These are phyloP conservation scores for Epizoanthus fatuus DNA, from an alignment of 92 coral and sea anemone genomes.

Conservation along the genomic window DNA sequence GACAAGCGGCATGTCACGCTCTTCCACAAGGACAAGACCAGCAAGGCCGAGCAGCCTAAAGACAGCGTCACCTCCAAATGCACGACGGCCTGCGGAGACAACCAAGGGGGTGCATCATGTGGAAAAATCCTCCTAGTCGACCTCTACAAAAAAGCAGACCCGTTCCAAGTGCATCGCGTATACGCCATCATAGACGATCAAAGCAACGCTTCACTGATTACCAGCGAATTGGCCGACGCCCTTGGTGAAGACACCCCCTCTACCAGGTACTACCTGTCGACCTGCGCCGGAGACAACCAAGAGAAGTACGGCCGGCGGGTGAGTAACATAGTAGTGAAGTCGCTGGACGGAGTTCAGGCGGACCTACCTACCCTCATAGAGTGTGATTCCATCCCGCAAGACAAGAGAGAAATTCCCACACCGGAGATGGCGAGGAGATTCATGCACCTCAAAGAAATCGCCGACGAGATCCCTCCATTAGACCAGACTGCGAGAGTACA, in stretches of 20 bases:
- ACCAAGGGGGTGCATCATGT: slow-evolving; percentile 7
- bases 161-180: not conserved
- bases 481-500: slow-evolving; percentile 33
- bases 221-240: slow-evolving; percentile 47
- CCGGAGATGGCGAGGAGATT: slow-evolving; percentile 61
- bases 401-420: slow-evolving; percentile 54
- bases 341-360: slow-evolving; percentile 3
- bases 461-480: slow-evolving; percentile 58
- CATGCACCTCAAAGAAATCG: slow-evolving; percentile 48
- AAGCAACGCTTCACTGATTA: slow-evolving; percentile 32
- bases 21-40: slow-evolving; percentile 64
- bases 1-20: slow-evolving; percentile 60
- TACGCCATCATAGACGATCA: slow-evolving; percentile 35
- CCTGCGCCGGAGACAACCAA: slow-evolving; percentile 52
- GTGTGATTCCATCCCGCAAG: slow-evolving; percentile 51
- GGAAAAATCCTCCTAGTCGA: slow-evolving; percentile 27
- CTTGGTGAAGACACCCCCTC: slow-evolving; percentile 47
- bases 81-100: slow-evolving; percentile 14
- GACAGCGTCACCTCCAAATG: not conserved
- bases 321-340: slow-evolving; percentile 7
- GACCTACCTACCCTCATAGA: slow-evolving; percentile 51
- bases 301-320: slow-evolving; percentile 55
- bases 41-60: slow-evolving; percentile 19
- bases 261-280: slow-evolving; percentile 57
- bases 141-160: not conserved